phyloP scores from a whole-genome alignment of 1,140 invertebrate genomes.

The Archivesica marissinica region DNA sequence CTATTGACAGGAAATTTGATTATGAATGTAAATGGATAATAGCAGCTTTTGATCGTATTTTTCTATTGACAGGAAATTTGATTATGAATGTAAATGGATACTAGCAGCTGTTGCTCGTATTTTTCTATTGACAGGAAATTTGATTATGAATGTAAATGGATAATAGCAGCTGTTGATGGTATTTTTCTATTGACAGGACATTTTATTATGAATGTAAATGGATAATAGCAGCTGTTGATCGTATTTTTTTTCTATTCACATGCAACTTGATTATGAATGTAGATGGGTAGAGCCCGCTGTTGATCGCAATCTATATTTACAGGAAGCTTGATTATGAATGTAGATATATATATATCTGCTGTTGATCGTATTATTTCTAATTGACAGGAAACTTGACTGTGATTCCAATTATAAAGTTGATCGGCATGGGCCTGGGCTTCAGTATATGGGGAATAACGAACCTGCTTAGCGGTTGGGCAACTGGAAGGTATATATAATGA shows the following conservation, averaged over 20 bases:
- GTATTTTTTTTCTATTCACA: not conserved
- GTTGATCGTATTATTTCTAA: not conserved
- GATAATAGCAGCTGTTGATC: too few relatives aligned
- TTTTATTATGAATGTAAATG: too few relatives aligned
- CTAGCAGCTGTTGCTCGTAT: too few relatives aligned
- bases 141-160: too few relatives aligned
- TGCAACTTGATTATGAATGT: not conserved
- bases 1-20: too few relatives aligned
- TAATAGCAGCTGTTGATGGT: not conserved
- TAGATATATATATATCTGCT: too few relatives aligned
- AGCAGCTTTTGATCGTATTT: too few relatives aligned
- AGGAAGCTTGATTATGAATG: not conserved
- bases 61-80: too few relatives aligned
- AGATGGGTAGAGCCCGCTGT: not conserved
- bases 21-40: too few relatives aligned
- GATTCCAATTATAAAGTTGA: slow-evolving; percentile 83
- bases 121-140: too few relatives aligned
- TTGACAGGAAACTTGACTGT: slow-evolving; percentile 82
- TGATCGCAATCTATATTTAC: not conserved
- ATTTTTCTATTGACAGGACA: not conserved
- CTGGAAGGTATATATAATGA: slow-evolving; percentile 78
- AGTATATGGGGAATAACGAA: slow-evolving; percentile 83
- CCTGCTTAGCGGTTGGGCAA: slow-evolving; percentile 84
- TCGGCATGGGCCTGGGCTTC: slow-evolving; percentile 84
- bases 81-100: too few relatives aligned